These are phyloP conservation scores for Pterophyllum scalare DNA, from an alignment of 2,113 vertebrate genomes.

Conservation along the genomic window DNA sequence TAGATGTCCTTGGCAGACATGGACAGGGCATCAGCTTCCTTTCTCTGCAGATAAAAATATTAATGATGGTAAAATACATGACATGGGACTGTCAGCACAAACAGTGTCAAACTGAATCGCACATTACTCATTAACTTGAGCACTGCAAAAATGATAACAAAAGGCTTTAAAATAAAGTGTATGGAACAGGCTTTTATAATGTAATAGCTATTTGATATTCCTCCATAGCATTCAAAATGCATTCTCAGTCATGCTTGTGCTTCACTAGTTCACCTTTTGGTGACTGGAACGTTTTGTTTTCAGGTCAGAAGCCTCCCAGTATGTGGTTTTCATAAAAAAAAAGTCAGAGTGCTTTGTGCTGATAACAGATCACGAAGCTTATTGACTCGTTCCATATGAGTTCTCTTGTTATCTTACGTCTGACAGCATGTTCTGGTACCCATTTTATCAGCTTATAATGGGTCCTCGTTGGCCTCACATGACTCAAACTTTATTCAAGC, in stretches of 20 bases:
- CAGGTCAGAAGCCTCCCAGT: background rate
- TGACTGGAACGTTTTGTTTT: background rate
- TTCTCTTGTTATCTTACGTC: conserved; percentile 26
- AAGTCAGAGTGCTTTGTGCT: background rate
- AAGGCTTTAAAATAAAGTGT: background rate
- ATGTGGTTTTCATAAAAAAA: background rate
- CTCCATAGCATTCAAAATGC: background rate
- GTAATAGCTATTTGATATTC: background rate
- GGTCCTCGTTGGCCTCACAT: background rate
- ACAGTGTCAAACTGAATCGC: background rate
- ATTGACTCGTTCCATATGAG: background rate
- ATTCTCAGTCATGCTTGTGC: background rate
- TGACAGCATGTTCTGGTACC: background rate
- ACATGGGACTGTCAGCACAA: background rate
- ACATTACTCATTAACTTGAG: background rate
- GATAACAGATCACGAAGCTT: conserved; percentile 3
- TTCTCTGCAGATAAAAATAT: conserved; percentile 72
- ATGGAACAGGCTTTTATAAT: background rate
- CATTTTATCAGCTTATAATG: background rate
- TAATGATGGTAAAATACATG: background rate
- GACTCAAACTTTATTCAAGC: background rate
- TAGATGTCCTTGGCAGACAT: conserved; percentile 84
- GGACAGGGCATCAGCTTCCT: conserved; percentile 87
- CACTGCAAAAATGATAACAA: background rate
- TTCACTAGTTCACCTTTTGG: background rate